Base-by-base conservation (phyloP, 2,113 vertebrate species). In the Aptenodytes patagonicus region DNA sequence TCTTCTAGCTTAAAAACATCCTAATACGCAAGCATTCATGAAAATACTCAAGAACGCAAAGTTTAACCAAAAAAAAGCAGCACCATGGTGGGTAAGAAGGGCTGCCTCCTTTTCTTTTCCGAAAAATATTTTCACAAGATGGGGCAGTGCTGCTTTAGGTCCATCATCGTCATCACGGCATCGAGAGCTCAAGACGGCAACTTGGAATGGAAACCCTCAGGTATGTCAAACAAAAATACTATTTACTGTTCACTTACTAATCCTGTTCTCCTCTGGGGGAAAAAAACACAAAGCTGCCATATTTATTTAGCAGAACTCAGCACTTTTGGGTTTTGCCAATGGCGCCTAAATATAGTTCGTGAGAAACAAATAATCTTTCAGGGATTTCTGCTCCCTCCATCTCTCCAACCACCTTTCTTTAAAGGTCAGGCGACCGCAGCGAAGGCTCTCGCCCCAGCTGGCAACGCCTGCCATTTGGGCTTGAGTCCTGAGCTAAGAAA, bases 211-310 rank as follows among this genome's bases (percentile, higher is more conserved):
- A 97, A 97, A 94, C 85, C 89, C 91, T 96, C 92, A 95, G 93
- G 87, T 97, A 97, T 92, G 96, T 85, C 85, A 85, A 97, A 97
- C 47, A 90, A 94, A 97, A 97, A 93, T 51, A 97, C 14, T 11
- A 54, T 71, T 96, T 84, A 34, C 87, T 0, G 0, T 77, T 91
- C 20, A 0, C 82, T 83, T 69, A 79, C 77, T 89, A 92, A 95
- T 82, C 70, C 91, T 42, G 58, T 36, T 84, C 95, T 89, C 72
- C 89, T 88, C 46, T 3, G 17, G 62, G 75, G 87, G 61, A 72
- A 75, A 92, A 93, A 90, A 87, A 21, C 84, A 96, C 91, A 91
- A 52, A 91, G 79, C 61, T 93, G 73, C 70, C 20, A 9, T 70
- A 89, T 90, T 95, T 91, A 64, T 95, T 95, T 66, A 97, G 84